These are phyloP conservation scores for Agonum fuliginosum DNA, from an alignment of 2,888 invertebrate genomes.

Conservation along the genomic window DNA sequence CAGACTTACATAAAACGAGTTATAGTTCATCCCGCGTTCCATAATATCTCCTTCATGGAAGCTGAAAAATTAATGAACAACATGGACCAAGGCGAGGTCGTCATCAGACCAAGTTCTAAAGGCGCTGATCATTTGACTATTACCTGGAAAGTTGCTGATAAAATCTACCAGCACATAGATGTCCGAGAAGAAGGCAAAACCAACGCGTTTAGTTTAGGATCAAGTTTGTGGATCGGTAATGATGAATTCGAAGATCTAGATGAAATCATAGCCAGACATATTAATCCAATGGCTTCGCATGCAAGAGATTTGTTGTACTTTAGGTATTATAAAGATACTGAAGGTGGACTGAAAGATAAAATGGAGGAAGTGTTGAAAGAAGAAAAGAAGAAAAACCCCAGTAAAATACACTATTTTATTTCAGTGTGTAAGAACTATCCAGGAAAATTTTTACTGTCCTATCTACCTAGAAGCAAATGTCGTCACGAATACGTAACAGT, in stretches of 20 bases:
- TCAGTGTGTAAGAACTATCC: constrained; percentile 89
- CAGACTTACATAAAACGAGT: constrained; percentile 96
- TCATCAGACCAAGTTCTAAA: constrained; percentile 97
- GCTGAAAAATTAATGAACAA: constrained; percentile 92
- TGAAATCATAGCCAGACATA: constrained; percentile 97
- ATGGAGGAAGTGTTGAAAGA: constrained; percentile 91
- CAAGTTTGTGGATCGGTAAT: constrained; percentile 88
- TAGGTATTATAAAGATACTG: constrained; percentile 89
- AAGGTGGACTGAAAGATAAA: constrained; percentile 88
- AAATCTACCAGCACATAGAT: constrained; percentile 97
- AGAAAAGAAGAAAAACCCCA: constrained; percentile 90
- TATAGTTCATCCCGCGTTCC: constrained; percentile 97
- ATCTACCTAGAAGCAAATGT: constrained; percentile 88
- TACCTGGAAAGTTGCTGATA: constrained; percentile 98
- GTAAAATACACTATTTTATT: constrained; percentile 92
- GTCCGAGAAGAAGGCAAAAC: constrained; percentile 96
- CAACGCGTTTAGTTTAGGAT: constrained; percentile 95
- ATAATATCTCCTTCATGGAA: constrained; percentile 95
- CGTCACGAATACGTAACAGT: constrained; percentile 95
- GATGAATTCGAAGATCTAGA: constrained; percentile 99
- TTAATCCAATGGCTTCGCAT: constrained; percentile 96
- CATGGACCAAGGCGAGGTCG: constrained; percentile 97
- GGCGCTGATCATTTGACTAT: constrained; percentile 96
- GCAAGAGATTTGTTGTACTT: constrained; percentile 93
- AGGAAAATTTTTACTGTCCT: constrained; percentile 95